Base-by-base conservation (phyloP, 2,113 vertebrate genomes). In the Phocoena sinus region DNA sequence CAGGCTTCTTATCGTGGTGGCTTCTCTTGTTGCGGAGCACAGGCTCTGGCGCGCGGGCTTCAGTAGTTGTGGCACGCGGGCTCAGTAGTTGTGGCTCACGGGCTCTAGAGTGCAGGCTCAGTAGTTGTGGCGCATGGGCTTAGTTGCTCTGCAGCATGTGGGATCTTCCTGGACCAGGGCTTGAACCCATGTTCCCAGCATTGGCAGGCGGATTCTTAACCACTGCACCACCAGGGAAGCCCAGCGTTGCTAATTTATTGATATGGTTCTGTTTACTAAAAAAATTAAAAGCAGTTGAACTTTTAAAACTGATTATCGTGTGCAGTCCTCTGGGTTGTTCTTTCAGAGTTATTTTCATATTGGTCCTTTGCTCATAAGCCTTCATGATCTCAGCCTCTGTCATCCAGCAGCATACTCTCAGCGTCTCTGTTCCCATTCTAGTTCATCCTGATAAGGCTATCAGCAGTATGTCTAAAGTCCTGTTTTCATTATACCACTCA, bases 271-370 rank as follows among this genome's bases (percentile, higher is more conserved):
- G 65, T 81, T 73, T 89, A 86, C 90, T 91, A 68, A 91, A 82
- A 63, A 89, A 38, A 73, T 20, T 17, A 83, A 70, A 47, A 89
- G 70, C 68, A 70, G 6, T 71, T 89, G 71, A 92, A 79, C 17
- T 77, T 96, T 87, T 93, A 81, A 84, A 97, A 47, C 41, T 3
- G n/a, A 80, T 73, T 76, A 50, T 77, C 12, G 60, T 26, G 41
- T 96, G 47, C 89, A 85, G 36, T 94, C 26, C 31, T 44, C 6
- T 85, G 9, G 20, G 26, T 25, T 65, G 9, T 71, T 93, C 70
- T 93, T 84, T 96, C 6, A 70, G 47, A 95, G 62, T 93, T 84
- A 60, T 84, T 91, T 95, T 77, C 53, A 8, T 62, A 20, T 76
- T 84, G 84, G n/a, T 26, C 70, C 1, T 10, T 79, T 92, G 38